Evolutionary conservation across 2,888 invertebrate species (phyloP), one percentile per base, ranked within the genome.

Genomic region (Rotaria socialis): DNA sequence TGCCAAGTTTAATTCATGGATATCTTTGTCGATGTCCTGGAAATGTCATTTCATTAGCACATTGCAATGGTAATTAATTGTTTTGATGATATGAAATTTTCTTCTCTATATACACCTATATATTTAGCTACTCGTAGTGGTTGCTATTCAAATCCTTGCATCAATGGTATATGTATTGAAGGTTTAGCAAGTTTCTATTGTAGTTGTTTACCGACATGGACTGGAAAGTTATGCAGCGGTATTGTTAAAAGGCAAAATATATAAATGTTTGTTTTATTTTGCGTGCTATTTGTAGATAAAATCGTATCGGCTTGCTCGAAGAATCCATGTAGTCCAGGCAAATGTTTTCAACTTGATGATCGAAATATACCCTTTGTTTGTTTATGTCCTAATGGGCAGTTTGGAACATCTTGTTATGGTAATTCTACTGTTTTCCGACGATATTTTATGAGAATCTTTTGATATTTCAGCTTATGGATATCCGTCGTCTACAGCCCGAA

Each of bases 21-120:
- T 80, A 80, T 24, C 47, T 80, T 24, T 80, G 80, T 80, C 43
- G 80, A 80, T 80, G 80, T 80, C n/a, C 47, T n/a, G 80, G 80
- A 10, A n/a, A 80, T 80, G 14, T n/a, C 0, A 47, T 80, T 14
- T 80, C 80, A 14, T n/a, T 80, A 47, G 47, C 80, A 47, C 47
- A 14, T 47, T 80, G 80, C n/a, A 80, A 80, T 80, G 47, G 80
- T 80, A 47, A 80, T 11, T 10, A 16, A 41, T 52, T 52, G 50
- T 52, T 3, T 52, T 52, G 50, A 35, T 35, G 2, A 35, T 35
- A 35, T 35, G 35, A 35, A 1, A 2, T 35, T 35, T 35, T 35
- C 35, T 35, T 35, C 2, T 35, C 35, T 35, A 35, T 16, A 5
- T 41, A 5, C 19, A 41, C 14, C 10, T 22, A 22, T 75, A 19